Base-by-base conservation (phyloP, 1,140 invertebrate species). In the Procambarus virginalis region DNA sequence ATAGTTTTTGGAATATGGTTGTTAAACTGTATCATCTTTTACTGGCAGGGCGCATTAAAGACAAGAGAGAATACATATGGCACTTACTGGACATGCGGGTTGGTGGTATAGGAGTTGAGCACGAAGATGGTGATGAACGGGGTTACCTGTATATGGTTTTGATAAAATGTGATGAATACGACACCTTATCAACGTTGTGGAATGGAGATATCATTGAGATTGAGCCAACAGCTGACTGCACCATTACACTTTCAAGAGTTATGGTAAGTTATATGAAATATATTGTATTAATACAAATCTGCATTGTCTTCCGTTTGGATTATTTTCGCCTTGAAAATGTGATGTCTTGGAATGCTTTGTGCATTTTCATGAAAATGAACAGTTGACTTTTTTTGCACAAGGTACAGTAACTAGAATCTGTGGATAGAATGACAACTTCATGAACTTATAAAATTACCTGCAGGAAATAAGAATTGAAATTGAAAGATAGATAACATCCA, bases 161-260 rank as follows among this genome's bases (percentile, higher is more conserved):
- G 92, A 92, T 94, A 81, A 87, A 93, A 8, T 94, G 93, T 77
- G 76, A 87, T 22, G 85, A 92, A 49, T n/a, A 49, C 14, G 76
- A 60, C 14, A 55, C 58, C 4, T 75, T 75, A 34, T 83, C 79
- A 45, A 49, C 46, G 8, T 68, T 91, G 5, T 93, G 34, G 83
- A 75, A 20, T 94, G 94, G 94, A 77, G 91, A 70, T 75, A 92
- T 91, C 49, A 92, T 95, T 9, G 89, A 93, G 73, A 93, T 95
- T 10, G 94, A 94, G 84, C 93, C 94, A 8, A 94, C 94, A 45
- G 94, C 94, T 48, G 94, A 95, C 91, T 94, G 94, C 10, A 94
- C 94, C 55, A 94, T 95, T 79, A 94, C 94, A 77, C 93, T 91
- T n/a, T 83, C 77, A 49, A 90, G 84, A 76, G 83, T 90, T 49